Evolutionary conservation across 1,140 invertebrate species (phyloP).

Genomic region (Drosophila ironensis): DNA sequence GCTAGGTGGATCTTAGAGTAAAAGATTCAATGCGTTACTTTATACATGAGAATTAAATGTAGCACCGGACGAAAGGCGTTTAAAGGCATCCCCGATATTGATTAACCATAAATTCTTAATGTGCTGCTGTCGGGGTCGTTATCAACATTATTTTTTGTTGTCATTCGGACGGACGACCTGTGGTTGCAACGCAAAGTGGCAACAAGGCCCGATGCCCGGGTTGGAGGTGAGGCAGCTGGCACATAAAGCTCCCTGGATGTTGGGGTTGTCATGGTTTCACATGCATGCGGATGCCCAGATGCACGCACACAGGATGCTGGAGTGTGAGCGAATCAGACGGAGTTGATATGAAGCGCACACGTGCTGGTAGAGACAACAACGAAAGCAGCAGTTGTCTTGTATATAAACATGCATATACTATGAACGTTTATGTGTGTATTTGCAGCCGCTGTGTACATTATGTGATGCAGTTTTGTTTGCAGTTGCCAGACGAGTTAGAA

Average conservation of each 20-base stretch:
- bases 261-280: constrained; percentile 40
- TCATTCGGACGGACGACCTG: constrained; percentile 20
- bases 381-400: constrained; percentile 36
- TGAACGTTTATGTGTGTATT: neutral
- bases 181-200: neutral
- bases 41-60: too few species aligned
- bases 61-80: too few species aligned
- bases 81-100: constrained; percentile 32
- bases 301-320: constrained; percentile 12
- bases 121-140: constrained; percentile 26
- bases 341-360: constrained; percentile 53
- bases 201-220: neutral
- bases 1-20: too few species aligned
- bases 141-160: constrained; percentile 1
- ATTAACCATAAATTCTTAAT: constrained; percentile 44
- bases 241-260: constrained; percentile 39
- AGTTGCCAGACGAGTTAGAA: constrained; percentile 59
- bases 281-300: constrained; percentile 21
- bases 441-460: constrained; percentile 20
- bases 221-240: constrained; percentile 5
- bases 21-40: too few species aligned
- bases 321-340: neutral
- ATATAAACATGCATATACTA: neutral
- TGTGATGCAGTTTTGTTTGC: constrained; percentile 40
- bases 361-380: constrained; percentile 68